Evolutionary conservation across 2,888 invertebrate genomes (phyloP).

Genomic region (Tholera decimalis): DNA sequence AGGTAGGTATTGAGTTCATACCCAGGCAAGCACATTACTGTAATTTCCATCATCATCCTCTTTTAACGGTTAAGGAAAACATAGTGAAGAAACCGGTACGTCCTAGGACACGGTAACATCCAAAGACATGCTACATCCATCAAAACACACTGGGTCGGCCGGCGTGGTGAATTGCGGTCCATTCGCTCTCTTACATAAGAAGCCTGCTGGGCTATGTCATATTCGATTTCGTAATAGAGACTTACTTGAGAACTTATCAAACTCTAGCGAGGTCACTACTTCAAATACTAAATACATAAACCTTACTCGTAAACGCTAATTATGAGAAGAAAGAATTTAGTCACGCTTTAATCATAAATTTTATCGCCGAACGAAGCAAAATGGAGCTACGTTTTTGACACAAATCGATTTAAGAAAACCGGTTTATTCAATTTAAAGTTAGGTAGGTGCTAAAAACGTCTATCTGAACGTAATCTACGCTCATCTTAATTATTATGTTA

Average conservation of each 20-base stretch:
- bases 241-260: background rate
- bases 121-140: too few relatives aligned
- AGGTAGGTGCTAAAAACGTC: conserved; percentile 36
- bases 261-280: background rate
- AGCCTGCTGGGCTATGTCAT: too few relatives aligned
- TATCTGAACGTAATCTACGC: conserved; percentile 31
- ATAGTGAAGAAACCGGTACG: too few relatives aligned
- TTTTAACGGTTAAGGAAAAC: too few relatives aligned
- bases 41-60: too few relatives aligned
- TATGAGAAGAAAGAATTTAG: conserved; percentile 30
- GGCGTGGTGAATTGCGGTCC: too few relatives aligned
- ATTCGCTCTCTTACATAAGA: too few relatives aligned
- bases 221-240: background rate
- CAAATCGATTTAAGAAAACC: conserved; percentile 43
- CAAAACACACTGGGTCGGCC: too few relatives aligned
- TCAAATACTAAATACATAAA: background rate
- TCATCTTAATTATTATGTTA: conserved; percentile 58
- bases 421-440: conserved; percentile 47
- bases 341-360: conserved; percentile 9
- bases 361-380: conserved; percentile 20
- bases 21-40: too few relatives aligned
- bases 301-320: conserved; percentile 8
- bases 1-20: too few relatives aligned
- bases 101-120: too few relatives aligned
- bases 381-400: background rate